Percentiles rank a stretch among this genome's conserved stretches.
Conservation (phyloP, 2,113 vertebrate genomes). For the Panthera leo region DNA sequence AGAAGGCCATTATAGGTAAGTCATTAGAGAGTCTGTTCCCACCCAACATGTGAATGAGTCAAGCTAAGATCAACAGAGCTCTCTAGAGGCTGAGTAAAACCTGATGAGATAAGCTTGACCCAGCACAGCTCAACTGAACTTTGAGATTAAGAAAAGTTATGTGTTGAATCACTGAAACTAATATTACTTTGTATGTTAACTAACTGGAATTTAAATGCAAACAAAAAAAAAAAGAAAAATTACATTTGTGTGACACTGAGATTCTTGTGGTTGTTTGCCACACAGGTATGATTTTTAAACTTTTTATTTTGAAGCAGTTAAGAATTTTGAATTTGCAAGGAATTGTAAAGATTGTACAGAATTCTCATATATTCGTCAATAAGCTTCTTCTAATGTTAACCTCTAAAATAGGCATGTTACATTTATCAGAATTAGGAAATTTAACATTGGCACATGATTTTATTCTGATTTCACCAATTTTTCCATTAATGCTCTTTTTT, state of each 20-base stretch:
- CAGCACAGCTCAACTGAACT: neutral
- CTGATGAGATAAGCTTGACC: neutral
- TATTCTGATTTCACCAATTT: neutral
- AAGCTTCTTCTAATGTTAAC: neutral
- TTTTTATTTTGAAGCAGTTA: neutral
- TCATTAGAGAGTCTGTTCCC: neutral
- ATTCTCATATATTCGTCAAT: neutral
- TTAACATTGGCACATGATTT: neutral
- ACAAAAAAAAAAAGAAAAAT: neutral
- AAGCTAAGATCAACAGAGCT: neutral
- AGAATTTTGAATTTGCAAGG: neutral
- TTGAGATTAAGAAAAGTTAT: neutral
- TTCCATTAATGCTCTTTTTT: neutral
- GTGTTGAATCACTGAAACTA: neutral
- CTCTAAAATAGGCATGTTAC: neutral
- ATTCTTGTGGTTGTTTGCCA: neutral
- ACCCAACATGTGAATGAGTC: neutral
- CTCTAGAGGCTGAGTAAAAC: neutral
- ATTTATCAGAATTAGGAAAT: neutral
- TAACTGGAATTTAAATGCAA: too few species aligned
- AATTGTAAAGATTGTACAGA: neutral
- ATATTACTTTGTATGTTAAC: too few species aligned
- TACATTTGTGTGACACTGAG: neutral
- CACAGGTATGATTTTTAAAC: neutral
- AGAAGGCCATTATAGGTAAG: neutral